Base-by-base conservation (phyloP, 2,113 vertebrate species). In the Scomber japonicus region DNA sequence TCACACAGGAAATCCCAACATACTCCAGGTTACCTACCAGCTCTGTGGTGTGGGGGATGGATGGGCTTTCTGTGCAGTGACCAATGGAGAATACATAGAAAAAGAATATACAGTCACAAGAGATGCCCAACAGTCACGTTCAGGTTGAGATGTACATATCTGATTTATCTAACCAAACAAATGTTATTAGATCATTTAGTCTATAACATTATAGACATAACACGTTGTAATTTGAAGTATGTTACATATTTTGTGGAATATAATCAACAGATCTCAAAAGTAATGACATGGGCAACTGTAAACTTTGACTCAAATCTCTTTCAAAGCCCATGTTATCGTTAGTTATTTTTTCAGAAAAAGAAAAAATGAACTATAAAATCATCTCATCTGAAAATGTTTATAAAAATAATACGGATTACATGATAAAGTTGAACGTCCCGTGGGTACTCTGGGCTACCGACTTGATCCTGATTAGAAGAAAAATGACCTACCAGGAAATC, bases 401-500 rank as follows among this genome's bases (percentile, higher is more conserved):
- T 78, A 49, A 55, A 83, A 77, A 80, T 59, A 77, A 84, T 80
- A 83, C 57, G 74, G 73, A 76, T 87, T 83, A 78, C 71, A 86
- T 80, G 75, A 90, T 89, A 80, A 72, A 56, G 17, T 62, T 31
- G 24, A 70, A 55, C 31, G 27, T 83, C 81, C 62, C 19, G 48
- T 69, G 57, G 59, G 83, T 61, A 30, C 83, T 11, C 59, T 63
- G 44, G 45, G 55, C 45, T 76, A 49, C 68, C 9, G 57, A 59
- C 45, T 73, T 79, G 70, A 14, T 61, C 55, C 65, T 88, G 88
- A 92, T 91, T 87, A 91, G 89, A 91, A 80, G 70, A 83, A 90
- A 90, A 90, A 89, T 78, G 73, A 88, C 84, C 84, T 65, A 79
- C 57, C 57, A 84, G 86, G 87, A 89, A 88, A 90, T 88, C 84